Evolutionary conservation across 2,888 invertebrate genomes (phyloP).

Genomic region (Dynastes tityus): DNA sequence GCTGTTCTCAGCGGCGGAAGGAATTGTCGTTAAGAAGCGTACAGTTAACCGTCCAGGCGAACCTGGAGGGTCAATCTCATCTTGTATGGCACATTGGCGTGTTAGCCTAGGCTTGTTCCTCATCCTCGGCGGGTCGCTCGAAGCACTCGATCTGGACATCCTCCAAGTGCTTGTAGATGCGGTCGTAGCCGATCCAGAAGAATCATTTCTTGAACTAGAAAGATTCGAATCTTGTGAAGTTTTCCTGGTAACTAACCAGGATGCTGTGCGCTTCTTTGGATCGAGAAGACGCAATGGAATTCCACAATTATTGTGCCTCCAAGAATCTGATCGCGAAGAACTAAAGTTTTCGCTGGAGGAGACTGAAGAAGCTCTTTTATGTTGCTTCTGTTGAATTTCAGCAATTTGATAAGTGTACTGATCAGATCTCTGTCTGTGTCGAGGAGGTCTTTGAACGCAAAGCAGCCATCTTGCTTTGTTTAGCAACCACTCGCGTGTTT

Average conservation of each 20-base stretch:
- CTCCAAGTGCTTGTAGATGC: conserved; percentile 94
- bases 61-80: conserved; percentile 79
- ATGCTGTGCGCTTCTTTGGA: conserved; percentile 86
- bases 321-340: conserved; percentile 89
- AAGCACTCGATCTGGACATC: conserved; percentile 87
- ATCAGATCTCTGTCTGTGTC: conserved; percentile 74
- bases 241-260: conserved; percentile 93
- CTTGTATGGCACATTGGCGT: conserved; percentile 85
- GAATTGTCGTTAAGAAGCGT: conserved; percentile 81
- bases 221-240: conserved; percentile 94
- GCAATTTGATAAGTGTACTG: conserved; percentile 85
- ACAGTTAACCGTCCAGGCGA: conserved; percentile 73
- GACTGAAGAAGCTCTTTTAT: conserved; percentile 85
- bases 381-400: conserved; percentile 83
- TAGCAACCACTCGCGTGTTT: conserved; percentile 68
- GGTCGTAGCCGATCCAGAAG: conserved; percentile 90
- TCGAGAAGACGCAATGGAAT: conserved; percentile 83
- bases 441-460: conserved; percentile 65
- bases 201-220: conserved; percentile 92
- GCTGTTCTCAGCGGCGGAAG: conserved; percentile 82
- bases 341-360: conserved; percentile 93
- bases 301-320: conserved; percentile 84
- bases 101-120: conserved; percentile 83
- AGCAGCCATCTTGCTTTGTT: conserved; percentile 72
- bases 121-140: conserved; percentile 71